Base-by-base conservation (phyloP, 2,888 invertebrate genomes). In the Tenthredo scrophulariae region DNA sequence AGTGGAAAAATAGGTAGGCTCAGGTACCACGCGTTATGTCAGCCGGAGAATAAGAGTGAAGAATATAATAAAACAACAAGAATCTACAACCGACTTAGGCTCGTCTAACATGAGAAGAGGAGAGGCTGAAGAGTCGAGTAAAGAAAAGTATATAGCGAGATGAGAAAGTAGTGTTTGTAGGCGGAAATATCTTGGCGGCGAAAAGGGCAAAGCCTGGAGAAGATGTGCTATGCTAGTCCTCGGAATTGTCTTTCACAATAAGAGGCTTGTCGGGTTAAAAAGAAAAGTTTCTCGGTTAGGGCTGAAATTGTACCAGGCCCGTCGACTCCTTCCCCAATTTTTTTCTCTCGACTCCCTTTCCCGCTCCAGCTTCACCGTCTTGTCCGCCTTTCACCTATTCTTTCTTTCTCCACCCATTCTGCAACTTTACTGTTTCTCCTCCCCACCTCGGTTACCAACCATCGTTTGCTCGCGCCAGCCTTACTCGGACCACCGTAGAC, bases 221-320 rank as follows among this genome's bases (percentile, higher is more conserved):
- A 40, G 74, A 79, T 70, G 40, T 84, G 62, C 70, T 70, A 82
- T 70, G 83, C 74, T 88, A 87, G 89, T 89, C 88, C 87, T 89
- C 86, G 89, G 90, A 91, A 92, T 92, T 91, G 92, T 92, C 91
- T 92, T 91, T 90, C 88, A 86, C 90, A 91, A 90, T 92, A 91
- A 92, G 90, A 91, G 90, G 90, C 91, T 91, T 91, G 91, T 91
- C 90, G 90, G 89, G 87, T 87, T 89, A 91, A 91, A 90, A 91
- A 89, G 91, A 90, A 91, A 91, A 91, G 90, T 91, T 91, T 90
- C 87, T 89, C 89, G 91, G 91, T 91, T 91, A 91, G 89, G 90
- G 89, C 88, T 89, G 91, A 90, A 91, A 91, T 91, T 90, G 91
- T 89, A 89, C 88, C 89, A 88, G 87, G 88, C 88, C 87, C 86